Evolutionary conservation across 2,113 vertebrate genomes (phyloP).

Genomic region (Alectura lathami): DNA sequence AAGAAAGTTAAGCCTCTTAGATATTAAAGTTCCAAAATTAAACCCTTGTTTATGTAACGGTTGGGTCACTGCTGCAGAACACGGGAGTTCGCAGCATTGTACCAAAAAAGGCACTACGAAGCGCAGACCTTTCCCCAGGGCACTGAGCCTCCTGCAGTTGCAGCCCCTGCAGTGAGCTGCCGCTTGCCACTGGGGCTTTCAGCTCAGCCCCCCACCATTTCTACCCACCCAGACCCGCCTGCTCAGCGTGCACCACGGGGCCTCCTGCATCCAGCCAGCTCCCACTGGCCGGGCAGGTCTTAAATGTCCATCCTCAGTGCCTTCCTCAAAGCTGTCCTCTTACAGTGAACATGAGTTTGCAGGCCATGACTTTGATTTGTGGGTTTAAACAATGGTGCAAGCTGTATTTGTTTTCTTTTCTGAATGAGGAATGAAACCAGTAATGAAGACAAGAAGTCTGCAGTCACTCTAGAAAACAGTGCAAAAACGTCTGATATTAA

Average conservation of each 20-base stretch:
- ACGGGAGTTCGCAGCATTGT: not conserved
- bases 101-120: conserved; percentile 1
- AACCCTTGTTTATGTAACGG: not conserved
- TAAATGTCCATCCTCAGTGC: accelerated
- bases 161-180: too few relatives aligned
- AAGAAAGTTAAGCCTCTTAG: not conserved
- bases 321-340: not conserved
- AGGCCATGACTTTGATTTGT: accelerated
- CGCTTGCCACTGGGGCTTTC: too few relatives aligned
- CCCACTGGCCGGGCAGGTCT: too few relatives aligned
- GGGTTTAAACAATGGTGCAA: not conserved
- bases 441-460: not conserved
- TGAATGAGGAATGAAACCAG: not conserved
- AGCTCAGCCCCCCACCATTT: too few relatives aligned
- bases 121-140: too few relatives aligned
- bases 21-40: conserved; percentile 35
- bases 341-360: not conserved
- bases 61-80: not conserved
- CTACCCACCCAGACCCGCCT: too few relatives aligned
- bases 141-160: too few relatives aligned
- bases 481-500: not conserved
- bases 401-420: not conserved
- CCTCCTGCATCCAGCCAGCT: too few relatives aligned
- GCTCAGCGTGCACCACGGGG: too few relatives aligned
- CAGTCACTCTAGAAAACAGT: not conserved